Base-by-base conservation (phyloP, 2,888 invertebrate genomes). In the Caenorhabditis afra region DNA sequence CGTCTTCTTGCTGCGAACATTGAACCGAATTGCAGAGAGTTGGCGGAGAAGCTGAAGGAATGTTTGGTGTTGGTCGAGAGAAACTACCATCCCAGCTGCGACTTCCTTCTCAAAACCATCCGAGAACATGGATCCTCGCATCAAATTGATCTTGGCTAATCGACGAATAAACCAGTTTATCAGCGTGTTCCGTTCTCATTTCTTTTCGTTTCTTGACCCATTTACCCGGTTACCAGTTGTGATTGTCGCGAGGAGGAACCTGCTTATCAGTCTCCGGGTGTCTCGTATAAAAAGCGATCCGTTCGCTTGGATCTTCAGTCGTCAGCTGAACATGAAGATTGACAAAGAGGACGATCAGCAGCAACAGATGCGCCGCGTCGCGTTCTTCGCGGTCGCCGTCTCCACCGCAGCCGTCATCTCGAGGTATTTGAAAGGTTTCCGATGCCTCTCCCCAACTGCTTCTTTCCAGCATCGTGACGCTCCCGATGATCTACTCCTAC, bases 401-500 rank as follows among this genome's bases (percentile, higher is more conserved):
- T 89, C 89, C 12, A 89, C 89, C 57, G 89, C 88, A 37, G 89
- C 89, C 57, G 89, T 89, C 47, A 87, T 89, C 73, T 87, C 88
- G 12, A 71, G 71, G 71, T 71, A 5, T 16, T 12, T 4, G 0
- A 18, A 74, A 41, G 37, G 5, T 10, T 16, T 64, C 8, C 20
- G 11, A 16, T 55, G 7, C 44, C 35, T n/a, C 20, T 20, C n/a
- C 41, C 2, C 4, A 29, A 29, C 29, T 29, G 29, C 3, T 29
- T 11, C 1, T 44, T 57, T 65, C 45, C 62, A 75, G 75, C 73
- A 76, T 82, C 16, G 87, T 89, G 64, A 89, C 89, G 2, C 83
- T 89, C 73, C 89, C 89, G 55, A 89, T 89, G 89, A 86, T 89
- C 67, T 89, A 89, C 84, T 85, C 83, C 66, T 89, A 89, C 81